Base-by-base conservation (phyloP, 2,797 vertebrate species). In the Myoxocephalus aenaeus region DNA sequence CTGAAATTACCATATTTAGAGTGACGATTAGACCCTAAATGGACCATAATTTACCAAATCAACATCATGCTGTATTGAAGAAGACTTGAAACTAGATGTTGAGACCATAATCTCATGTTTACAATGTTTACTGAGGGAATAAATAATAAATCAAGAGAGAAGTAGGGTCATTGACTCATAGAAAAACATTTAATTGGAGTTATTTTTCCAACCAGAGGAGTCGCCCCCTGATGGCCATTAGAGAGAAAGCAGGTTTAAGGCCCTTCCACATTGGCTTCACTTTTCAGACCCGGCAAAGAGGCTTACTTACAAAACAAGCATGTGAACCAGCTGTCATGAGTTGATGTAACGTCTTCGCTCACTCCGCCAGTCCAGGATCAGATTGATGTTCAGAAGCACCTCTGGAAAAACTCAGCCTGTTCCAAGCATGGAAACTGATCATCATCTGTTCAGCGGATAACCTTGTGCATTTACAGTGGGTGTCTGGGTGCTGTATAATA, bases 401-500 rank as follows among this genome's bases (percentile, higher is more conserved):
- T 66, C 34, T 70, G 64, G 44, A 82, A 72, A 77, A 65, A 17
- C 46, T 27, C 32, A 34, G 27, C 34, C 48, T 50, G 51, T 58
- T 74, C 48, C 36, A 36, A 81, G 53, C 72, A 38, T 51, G 38
- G 54, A 73, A 77, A 70, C 64, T 67, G 73, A 74, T 71, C 50
- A 72, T 82, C 73, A 77, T 69, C 67, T 83, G 56, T 71, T 80
- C 75, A 61, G 54, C 63, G 71, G 70, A 78, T 75, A 88, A 62
- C 69, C 50, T 65, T 64, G 46, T 70, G 62, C 79, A 66, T 69
- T 77, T 81, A 53, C 3, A 83, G 65, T 81, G 63, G 79, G 75
- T 85, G 87, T 89, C 86, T 90, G 76, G 79, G 46, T 63, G 29
- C 84, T 81, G 87, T 80, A 87, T 91, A 88, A 91, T 92, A 80